phyloP scores from a whole-genome alignment of 2,113 vertebrate genomes.

The Calidris pugnax region DNA sequence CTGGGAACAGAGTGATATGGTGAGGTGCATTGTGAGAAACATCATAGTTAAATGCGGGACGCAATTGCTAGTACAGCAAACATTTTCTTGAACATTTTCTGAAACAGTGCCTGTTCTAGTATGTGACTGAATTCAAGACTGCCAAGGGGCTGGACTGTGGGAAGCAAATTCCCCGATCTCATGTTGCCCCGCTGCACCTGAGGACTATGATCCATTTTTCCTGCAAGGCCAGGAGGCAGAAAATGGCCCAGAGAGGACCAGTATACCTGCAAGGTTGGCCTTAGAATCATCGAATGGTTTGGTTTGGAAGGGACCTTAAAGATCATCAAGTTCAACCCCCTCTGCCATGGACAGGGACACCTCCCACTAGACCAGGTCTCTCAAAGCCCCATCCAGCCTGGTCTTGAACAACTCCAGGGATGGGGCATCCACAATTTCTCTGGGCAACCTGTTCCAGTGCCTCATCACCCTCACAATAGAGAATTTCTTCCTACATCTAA shows the following conservation, averaged over 20 bases:
- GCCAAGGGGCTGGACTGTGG: neutral
- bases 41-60: neutral
- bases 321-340: too few species aligned
- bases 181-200: neutral
- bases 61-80: neutral
- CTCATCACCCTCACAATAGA: too few species aligned
- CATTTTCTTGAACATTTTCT: constrained; percentile 37
- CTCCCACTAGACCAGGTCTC: too few species aligned
- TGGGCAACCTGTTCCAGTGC: too few species aligned
- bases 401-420: too few species aligned
- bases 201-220: neutral
- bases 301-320: too few species aligned
- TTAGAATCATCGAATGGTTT: too few species aligned
- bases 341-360: too few species aligned
- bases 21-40: neutral
- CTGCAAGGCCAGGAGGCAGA: neutral
- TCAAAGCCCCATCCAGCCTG: too few species aligned
- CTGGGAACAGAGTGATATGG: neutral
- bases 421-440: too few species aligned
- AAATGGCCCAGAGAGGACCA: neutral
- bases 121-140: neutral
- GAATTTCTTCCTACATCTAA: too few species aligned
- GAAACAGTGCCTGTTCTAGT: constrained; percentile 21
- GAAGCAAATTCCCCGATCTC: neutral
- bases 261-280: neutral